Conservation (phyloP, 1,140 invertebrate genomes). For the Heliconius nattereri region DNA sequence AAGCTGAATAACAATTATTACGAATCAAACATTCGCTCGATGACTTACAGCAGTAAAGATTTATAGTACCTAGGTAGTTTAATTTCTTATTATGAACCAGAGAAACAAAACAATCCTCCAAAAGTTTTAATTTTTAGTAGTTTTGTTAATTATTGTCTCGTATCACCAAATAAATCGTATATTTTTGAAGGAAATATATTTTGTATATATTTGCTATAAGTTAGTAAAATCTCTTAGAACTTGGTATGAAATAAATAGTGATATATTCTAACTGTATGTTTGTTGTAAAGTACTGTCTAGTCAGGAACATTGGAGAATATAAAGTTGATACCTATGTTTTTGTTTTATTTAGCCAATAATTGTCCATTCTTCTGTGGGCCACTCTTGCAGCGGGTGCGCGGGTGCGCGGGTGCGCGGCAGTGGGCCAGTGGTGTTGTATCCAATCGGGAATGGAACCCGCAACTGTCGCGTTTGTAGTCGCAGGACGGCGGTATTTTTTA, state of each 20-base stretch:
- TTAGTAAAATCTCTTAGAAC: neutral
- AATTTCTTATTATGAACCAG: too few relatives aligned
- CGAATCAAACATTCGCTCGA: neutral
- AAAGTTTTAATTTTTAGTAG: neutral
- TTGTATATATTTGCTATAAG: neutral
- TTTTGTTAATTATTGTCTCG: neutral
- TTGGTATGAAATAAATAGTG: neutral
- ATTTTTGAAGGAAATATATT: neutral
- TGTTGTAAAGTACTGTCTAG: slow-evolving; percentile 1
- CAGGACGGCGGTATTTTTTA: too few relatives aligned
- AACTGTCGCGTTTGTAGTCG: too few relatives aligned
- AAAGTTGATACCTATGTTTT: neutral
- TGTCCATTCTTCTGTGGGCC: neutral
- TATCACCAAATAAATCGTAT: neutral
- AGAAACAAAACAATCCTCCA: neutral
- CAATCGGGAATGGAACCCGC: too few relatives aligned
- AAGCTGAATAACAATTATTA: neutral
- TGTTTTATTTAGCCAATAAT: neutral
- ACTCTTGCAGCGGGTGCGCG: too few relatives aligned
- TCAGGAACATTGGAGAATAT: neutral
- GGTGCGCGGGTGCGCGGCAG: too few relatives aligned
- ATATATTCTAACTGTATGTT: neutral
- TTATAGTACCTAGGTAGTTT: too few relatives aligned
- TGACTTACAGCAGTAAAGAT: too few relatives aligned
- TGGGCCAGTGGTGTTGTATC: too few relatives aligned